Base-by-base conservation (phyloP, 2,797 vertebrate genomes). In the Sylvilagus floridanus region DNA sequence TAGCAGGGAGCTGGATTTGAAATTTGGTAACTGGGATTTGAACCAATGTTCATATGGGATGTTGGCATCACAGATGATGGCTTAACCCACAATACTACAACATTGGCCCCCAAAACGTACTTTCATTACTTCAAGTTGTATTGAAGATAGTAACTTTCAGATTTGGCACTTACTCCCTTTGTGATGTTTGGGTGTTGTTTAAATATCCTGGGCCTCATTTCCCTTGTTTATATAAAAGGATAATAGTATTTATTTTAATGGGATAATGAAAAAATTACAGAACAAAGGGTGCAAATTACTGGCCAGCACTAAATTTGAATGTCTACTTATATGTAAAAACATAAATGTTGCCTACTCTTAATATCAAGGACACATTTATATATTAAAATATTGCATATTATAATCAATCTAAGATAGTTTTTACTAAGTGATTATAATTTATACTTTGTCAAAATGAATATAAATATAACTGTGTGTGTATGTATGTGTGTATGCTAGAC, bases 391-490 rank as follows among this genome's bases (percentile, higher is more conserved):
- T 21, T 87, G 12, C 26, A 93, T 92, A 50, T 62, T 82, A 10
- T 60, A 85, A 93, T 90, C 95, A 90, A 82, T 81, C 63, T 69
- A 93, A 77, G 81, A 85, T 90, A 60, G 73, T 1, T 66, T 88
- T 22, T 32, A 21, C 69, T 90, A 65, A 11, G n/a, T 81, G 21
- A 60, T 52, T 95, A 35, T 68, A 95, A 26, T 97, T 96, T 88
- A 95, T 52, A 57, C 71, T 68, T 86, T 90, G 79, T 66, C 69
- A 94, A 82, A 95, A 92, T 68, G 35, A 92, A 94, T 54, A 26
- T 16, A 42, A 30, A 14, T 69, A 26, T 16, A n/a, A 32, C 42
- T 47, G 21, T 42, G 42, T 73, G 35, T 81, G 78, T 28, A 1
- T 50, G 11, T 37, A 37, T 22, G 2, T 22, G 11, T 8, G n/a